phyloP scores from a whole-genome alignment of 1,140 invertebrate species.

The Drosophila kanapiae region DNA sequence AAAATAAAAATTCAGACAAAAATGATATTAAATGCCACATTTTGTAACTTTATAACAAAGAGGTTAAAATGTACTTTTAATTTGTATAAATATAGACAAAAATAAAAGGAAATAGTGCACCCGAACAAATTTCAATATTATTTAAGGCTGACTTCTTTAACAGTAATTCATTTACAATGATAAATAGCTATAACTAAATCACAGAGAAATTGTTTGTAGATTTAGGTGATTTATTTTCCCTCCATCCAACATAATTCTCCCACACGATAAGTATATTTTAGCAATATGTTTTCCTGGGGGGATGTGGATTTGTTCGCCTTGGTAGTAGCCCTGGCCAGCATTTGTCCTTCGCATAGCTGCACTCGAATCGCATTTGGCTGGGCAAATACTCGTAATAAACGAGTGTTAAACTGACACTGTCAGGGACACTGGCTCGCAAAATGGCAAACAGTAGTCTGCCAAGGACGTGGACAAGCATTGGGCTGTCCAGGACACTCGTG shows the following conservation, averaged over 20 bases:
- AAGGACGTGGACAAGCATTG: constrained; percentile 67
- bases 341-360: constrained; percentile 33
- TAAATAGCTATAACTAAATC: background rate
- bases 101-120: background rate
- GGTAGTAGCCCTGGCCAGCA: constrained; percentile 24
- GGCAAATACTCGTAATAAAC: constrained; percentile 64
- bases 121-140: background rate
- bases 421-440: constrained; percentile 47
- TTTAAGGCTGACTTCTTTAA: background rate
- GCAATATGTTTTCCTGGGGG: constrained; percentile 3
- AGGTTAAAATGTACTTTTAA: too few relatives aligned
- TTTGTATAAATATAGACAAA: background rate
- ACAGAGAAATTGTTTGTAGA: background rate
- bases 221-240: constrained; percentile 5
- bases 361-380: constrained; percentile 56
- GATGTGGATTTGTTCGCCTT: background rate
- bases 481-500: constrained; percentile 72
- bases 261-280: constrained; percentile 1
- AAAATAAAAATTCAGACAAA: too few relatives aligned
- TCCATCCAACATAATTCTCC: constrained; percentile 1
- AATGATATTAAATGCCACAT: too few relatives aligned
- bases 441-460: constrained; percentile 59
- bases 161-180: background rate
- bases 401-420: constrained; percentile 73
- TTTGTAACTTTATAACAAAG: too few relatives aligned